Conservation (phyloP, 2,888 invertebrate species). For the Patella ulyssiponensis region DNA sequence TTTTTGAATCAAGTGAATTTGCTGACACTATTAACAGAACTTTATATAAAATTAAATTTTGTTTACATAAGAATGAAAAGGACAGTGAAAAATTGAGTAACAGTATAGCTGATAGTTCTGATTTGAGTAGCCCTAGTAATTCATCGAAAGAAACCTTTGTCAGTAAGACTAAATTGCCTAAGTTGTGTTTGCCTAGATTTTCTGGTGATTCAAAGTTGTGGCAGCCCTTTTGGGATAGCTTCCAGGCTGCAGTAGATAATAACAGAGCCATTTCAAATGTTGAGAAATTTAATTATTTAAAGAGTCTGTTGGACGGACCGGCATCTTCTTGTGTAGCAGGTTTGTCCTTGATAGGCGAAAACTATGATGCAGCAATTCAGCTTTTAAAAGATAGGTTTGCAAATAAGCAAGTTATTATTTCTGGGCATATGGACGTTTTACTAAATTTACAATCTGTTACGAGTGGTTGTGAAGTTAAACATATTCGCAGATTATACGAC, state of each 20-base stretch:
- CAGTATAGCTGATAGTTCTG: no score
- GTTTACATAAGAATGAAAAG: no score
- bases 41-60: neutral
- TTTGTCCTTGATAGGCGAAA: no score
- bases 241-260: neutral
- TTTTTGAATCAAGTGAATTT: neutral
- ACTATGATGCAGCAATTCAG: no score
- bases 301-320: neutral
- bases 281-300: constrained; percentile 4
- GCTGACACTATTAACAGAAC: neutral
- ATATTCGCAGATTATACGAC: neutral
- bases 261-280: neutral
- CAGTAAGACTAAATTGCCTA: neutral
- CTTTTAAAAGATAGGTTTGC: no score
- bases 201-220: neutral
- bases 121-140: neutral
- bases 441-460: neutral
- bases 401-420: no score
- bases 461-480: neutral
- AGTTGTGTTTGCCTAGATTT: neutral
- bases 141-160: no score
- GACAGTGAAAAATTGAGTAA: no score
- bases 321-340: neutral
- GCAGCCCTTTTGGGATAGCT: neutral
- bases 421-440: neutral